A percentile compares a stretch with the other conserved stretches of the same genome.
phyloP scores from a whole-genome alignment of 1,140 invertebrate species.

The Cherax destructor region DNA sequence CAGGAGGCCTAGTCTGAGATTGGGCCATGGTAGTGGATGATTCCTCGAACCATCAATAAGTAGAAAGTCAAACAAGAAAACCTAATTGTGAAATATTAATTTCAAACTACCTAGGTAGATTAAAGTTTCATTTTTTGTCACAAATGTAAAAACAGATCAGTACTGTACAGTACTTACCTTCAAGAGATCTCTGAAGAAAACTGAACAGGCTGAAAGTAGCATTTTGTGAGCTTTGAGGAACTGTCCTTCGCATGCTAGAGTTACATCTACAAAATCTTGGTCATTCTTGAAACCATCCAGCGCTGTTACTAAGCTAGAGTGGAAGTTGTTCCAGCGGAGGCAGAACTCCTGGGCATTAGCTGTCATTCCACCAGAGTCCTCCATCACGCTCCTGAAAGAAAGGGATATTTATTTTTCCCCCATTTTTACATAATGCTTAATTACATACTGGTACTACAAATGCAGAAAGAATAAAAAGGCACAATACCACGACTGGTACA shows the following conservation, averaged over 20 bases:
- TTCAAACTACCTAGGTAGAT: no score
- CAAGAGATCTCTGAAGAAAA: slow-evolving; percentile 91
- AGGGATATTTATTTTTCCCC: neutral
- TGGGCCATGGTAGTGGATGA: no score
- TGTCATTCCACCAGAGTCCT: slow-evolving; percentile 70
- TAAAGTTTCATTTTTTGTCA: no score
- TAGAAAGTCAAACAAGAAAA: no score
- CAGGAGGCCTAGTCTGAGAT: no score
- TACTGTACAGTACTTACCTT: slow-evolving; percentile 78
- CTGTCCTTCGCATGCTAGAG: slow-evolving; percentile 88
- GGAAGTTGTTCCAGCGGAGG: slow-evolving; percentile 78
- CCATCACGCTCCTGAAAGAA: slow-evolving; percentile 62
- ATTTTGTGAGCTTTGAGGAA: slow-evolving; percentile 90
- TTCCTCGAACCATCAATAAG: no score
- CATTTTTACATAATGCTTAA: no score
- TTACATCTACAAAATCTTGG: slow-evolving; percentile 89
- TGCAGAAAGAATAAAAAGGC: no score
- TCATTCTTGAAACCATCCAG: slow-evolving; percentile 80
- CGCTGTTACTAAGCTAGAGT: slow-evolving; percentile 76
- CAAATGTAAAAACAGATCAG: no score
- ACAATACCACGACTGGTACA: no score
- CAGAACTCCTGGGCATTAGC: slow-evolving; percentile 76
- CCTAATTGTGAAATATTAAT: no score
- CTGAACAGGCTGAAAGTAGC: slow-evolving; percentile 88
- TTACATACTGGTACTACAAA: no score